Conservation (phyloP, 2,113 vertebrate species). For the Chionodraco myersi region DNA sequence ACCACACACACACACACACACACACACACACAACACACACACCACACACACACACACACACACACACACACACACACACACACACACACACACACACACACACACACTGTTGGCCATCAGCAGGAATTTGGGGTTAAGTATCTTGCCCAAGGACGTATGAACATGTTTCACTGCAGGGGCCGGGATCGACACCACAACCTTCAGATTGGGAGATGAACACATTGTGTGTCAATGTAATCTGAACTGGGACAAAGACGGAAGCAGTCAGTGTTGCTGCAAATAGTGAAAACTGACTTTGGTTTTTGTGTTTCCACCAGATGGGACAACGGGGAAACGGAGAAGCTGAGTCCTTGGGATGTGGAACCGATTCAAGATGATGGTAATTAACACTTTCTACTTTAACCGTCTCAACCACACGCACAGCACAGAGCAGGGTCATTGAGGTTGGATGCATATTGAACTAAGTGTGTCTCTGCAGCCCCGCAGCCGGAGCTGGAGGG, state of each 20-base stretch:
- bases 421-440: no score
- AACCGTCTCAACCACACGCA: background rate
- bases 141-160: no score
- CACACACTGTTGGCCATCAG: no score
- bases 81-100: no score
- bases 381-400: conserved; percentile 63
- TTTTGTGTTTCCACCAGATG: conserved; percentile 83
- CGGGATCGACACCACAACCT: no score
- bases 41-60: no score
- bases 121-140: no score
- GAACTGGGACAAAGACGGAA: background rate
- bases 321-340: conserved; percentile 96
- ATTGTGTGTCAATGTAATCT: background rate
- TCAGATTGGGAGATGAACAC: no score
- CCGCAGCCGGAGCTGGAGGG: conserved; percentile 90
- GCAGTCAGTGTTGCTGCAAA: background rate
- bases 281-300: background rate
- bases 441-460: background rate
- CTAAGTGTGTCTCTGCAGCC: conserved; percentile 72
- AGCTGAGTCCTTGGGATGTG: conserved; percentile 97
- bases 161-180: no score
- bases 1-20: no score
- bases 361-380: conserved; percentile 95
- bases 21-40: no score
- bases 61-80: no score